Base-by-base conservation (phyloP, 2,797 vertebrate species). In the Morus bassanus region DNA sequence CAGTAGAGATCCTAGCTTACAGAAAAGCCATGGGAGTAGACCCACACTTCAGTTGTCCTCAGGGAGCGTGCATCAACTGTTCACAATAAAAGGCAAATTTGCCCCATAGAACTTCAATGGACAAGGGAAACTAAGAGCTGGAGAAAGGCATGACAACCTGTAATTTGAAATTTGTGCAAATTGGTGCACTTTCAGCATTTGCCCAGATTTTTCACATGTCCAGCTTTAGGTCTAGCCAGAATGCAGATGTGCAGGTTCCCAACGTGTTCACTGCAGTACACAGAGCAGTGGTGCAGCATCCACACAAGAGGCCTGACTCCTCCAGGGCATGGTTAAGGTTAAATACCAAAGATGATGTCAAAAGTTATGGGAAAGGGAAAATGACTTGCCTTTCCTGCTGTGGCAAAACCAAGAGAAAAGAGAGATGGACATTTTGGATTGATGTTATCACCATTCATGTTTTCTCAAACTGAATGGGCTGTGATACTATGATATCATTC, bases 401-500 rank as follows among this genome's bases (percentile, higher is more conserved):
- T 84, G 69, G 41, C 14, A 87, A 64, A 77, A 60, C 11, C n/a
- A 39, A 60, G 18, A 45, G 16, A 87, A 82, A 75, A 48, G 4
- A 70, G 10, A 54, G 9, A 22, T 23, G 27, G n/a, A 39, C 13
- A 22, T 86, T 77, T 77, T 54, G 51, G 13, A 17, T 75, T 77
- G 18, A 46, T 68, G 18, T 31, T 64, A 50, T 37, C 4, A 2
- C 14, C 14, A 21, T 12, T 65, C 63, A 39, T 0, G 0, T 72
- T 69, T 92, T 72, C 53, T 75, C 24, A 46, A 13, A 70, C 9
- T n/a, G 82, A 54, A 46, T 46, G 13, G 30, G 9, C 25, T 72
- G 17, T 82, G 70, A 63, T 82, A 46, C 7, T 57, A 18, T 18
- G 13, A 16, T 39, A 51, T 57, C 27, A 18, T 53, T 76, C 15